Base-by-base conservation (phyloP, 2,113 vertebrate genomes). In the Dicerorhinus sumatrensis region DNA sequence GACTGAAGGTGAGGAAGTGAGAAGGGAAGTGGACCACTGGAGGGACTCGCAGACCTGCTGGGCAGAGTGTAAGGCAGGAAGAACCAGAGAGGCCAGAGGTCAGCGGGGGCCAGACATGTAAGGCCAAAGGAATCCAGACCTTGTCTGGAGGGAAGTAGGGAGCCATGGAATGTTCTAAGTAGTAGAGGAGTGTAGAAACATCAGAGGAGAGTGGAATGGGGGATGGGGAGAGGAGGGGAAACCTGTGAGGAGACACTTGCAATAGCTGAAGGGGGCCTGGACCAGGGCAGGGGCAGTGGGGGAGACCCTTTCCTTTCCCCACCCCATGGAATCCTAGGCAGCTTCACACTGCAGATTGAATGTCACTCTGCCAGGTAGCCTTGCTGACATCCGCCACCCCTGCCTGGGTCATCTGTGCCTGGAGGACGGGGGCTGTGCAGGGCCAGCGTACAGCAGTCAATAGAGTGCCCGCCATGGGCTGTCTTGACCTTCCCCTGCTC, bases 131-230 rank as follows among this genome's bases (percentile, higher is more conserved):
- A 80, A 13, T n/a, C 63, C 42, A 79, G 18, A 58, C 27, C 14
- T 31, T n/a, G 46, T 73, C 51, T 87, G 42, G 54, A 77, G 58
- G 69, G 77, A 79, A 65, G 33, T 69, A 69, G 93, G 86, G 89
- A 92, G 76, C 91, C 42, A 31, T 46, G 48, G 81, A 76, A 85
- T 54, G 46, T 51, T 65, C 80, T 67, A 11, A 46, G 46, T 12
- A 46, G 46, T 12, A 62, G 94, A 46, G n/a, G 62, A 58, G 33
- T 70, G 79, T 77, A 29, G 58, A 81, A 48, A 10, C 33, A 75
- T 31, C 51, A 39, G 23, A 18, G 46, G 82, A 89, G 72, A 83
- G 21, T 25, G 20, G n/a, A 36, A 29, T 20, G 60, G 25, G 42
- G n/a, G 27, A 51, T 36, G 80, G 79, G 88, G 3, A 21, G 36